phyloP scores from a whole-genome alignment of 2,888 invertebrate species.

The Tethea ocularis region DNA sequence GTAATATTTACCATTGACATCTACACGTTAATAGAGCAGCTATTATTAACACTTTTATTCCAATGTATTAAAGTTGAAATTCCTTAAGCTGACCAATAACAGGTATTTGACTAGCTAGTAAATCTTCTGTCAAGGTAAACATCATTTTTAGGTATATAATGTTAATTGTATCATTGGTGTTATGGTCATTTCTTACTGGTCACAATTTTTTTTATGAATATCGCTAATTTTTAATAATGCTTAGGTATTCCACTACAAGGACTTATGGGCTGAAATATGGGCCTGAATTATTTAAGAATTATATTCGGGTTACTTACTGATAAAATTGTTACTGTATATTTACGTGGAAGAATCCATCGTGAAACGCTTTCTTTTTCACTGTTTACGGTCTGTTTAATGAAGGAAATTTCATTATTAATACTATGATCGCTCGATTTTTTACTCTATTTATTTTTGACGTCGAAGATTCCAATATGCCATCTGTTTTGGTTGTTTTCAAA shows the following conservation, averaged over 20 bases:
- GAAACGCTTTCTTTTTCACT: conserved; percentile 6
- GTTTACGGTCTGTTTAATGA: conserved; percentile 2
- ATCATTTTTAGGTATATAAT: conserved; percentile 14
- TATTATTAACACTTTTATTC: not conserved
- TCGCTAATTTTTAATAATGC: not conserved
- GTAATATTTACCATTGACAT: conserved; percentile 7
- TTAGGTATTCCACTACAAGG: too few species aligned
- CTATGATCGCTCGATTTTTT: not conserved
- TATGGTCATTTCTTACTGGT: not conserved
- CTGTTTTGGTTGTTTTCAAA: not conserved
- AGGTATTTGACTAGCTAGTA: conserved; percentile 22
- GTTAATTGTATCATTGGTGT: conserved; percentile 22
- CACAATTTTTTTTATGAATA: not conserved
- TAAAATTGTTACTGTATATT: not conserved
- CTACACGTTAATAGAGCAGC: not conserved
- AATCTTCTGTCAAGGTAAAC: conserved; percentile 32
- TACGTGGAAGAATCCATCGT: not conserved
- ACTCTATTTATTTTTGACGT: not conserved
- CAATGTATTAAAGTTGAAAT: not conserved
- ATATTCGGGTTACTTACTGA: not conserved
- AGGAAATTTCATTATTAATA: not conserved
- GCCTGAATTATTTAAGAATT: not conserved
- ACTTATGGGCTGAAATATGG: too few species aligned
- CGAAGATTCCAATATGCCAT: not conserved
- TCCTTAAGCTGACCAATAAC: not conserved